Evolutionary conservation across 2,113 vertebrate genomes (phyloP).

Genomic region (Azemiops feae): DNA sequence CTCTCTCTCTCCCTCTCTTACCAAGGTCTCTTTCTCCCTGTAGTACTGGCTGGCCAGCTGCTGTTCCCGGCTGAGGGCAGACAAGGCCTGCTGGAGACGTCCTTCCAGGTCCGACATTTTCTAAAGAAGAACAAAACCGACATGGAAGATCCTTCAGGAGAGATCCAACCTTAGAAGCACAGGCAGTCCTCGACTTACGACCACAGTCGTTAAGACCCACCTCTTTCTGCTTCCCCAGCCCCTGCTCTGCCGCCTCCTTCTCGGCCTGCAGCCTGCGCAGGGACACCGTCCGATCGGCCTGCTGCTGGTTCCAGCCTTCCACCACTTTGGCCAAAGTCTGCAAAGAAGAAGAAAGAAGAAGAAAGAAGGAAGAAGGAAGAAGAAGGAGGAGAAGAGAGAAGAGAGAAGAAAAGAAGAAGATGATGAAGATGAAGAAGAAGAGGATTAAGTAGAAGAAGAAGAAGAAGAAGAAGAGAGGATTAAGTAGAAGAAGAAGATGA

Average conservation of each 20-base stretch:
- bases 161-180: neutral
- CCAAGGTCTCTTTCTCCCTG: constrained; percentile 63
- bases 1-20: constrained; percentile 35
- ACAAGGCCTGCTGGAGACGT: constrained; percentile 65
- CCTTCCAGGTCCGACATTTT: constrained; percentile 60
- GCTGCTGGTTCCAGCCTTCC: constrained; percentile 76
- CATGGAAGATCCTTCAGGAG: neutral
- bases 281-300: constrained; percentile 65
- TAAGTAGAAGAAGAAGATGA: no score
- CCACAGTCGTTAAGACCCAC: constrained; percentile 31
- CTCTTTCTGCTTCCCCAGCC: constrained; percentile 66
- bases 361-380: no score
- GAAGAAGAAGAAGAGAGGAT: no score
- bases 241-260: constrained; percentile 61
- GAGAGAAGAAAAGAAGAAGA: no score
- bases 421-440: no score
- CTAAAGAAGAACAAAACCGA: constrained; percentile 39
- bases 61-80: constrained; percentile 65
- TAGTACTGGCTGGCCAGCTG: constrained; percentile 55
- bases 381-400: no score
- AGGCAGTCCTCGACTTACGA: neutral
- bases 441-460: no score
- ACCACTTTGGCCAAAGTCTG: constrained; percentile 78
- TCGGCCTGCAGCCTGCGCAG: constrained; percentile 66
- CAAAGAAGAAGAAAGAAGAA: neutral